Evolutionary conservation across 1,140 invertebrate species (phyloP), one percentile per base, ranked within the genome.

Genomic region (Drosophila lacertosa): DNA sequence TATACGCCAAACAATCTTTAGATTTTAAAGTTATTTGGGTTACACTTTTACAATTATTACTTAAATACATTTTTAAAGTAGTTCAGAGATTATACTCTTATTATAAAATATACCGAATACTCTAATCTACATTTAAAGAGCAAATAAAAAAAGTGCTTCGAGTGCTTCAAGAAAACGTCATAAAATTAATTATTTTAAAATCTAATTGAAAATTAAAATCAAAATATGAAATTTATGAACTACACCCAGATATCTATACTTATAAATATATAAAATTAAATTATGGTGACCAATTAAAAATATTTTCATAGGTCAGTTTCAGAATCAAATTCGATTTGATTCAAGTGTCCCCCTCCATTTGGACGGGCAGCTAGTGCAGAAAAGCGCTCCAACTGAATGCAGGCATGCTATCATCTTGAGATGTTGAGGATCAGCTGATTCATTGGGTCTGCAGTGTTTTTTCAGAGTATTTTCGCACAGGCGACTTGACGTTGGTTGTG

Each of bases 221-320:
- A 22, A 48, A 18, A 22, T 39, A 7, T 39, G 6, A 35, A 35
- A 58, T 66, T 66, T 40, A 40, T 51, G 58, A 47, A 50, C 13
- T 10, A 20, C 35, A 40, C n/a, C n/a, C n/a, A n/a, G n/a, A n/a
- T n/a, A n/a, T n/a, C n/a, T n/a, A n/a, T n/a, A n/a, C n/a, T n/a
- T n/a, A n/a, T n/a, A n/a, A n/a, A 15, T 42, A 54, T 54, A 53
- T 24, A 54, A 55, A 42, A 45, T 47, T 33, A 29, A 33, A 48
- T 45, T 32, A 62, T 59, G 9, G 32, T 39, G 22, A 40, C 9
- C 26, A 58, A 59, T 55, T 22, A 55, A 55, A 26, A 33, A 44
- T 32, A 44, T 35, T 35, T 53, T 44, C 33, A 16, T 62, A 50
- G 47, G 35, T 44, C 18, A 63, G 50, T 53, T 44, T 10, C 7